phyloP scores from a whole-genome alignment of 2,113 vertebrate genomes.

The Platycercus adscitus region DNA sequence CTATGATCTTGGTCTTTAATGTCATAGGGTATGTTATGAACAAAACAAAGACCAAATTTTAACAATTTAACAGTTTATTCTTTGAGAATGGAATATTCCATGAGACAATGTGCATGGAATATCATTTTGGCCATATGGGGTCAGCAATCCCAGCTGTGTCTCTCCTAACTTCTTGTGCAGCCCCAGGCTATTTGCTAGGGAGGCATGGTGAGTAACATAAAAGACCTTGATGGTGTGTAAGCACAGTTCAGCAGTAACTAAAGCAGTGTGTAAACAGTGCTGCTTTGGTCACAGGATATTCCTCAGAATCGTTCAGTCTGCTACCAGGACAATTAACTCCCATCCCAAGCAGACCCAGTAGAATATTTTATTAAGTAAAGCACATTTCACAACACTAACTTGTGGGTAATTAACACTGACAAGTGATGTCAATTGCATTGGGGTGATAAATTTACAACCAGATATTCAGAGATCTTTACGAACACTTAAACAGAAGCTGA shows the following conservation, averaged over 20 bases:
- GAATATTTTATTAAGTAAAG: background rate
- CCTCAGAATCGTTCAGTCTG: background rate
- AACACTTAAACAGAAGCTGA: background rate
- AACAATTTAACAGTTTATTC: background rate
- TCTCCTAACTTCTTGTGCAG: background rate
- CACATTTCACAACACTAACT: background rate
- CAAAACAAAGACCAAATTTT: background rate
- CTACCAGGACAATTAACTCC: background rate
- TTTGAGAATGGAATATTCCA: background rate
- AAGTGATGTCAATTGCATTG: background rate
- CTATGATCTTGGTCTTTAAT: background rate
- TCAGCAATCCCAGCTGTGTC: background rate
- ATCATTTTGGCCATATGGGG: background rate
- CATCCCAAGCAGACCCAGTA: background rate
- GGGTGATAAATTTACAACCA: background rate
- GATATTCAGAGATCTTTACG: background rate
- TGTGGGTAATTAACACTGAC: background rate
- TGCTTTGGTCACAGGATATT: background rate
- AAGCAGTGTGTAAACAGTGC: background rate
- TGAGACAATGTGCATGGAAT: background rate
- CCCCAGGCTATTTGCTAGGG: rapidly evolving
- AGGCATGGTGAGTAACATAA: background rate
- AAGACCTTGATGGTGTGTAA: background rate
- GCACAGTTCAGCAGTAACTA: too few species aligned
- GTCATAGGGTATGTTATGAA: background rate